Percentiles rank a stretch among this genome's conserved stretches.
These are phyloP conservation scores for Drosophila putrida DNA, from an alignment of 2,888 invertebrate genomes.

Conservation along the genomic window DNA sequence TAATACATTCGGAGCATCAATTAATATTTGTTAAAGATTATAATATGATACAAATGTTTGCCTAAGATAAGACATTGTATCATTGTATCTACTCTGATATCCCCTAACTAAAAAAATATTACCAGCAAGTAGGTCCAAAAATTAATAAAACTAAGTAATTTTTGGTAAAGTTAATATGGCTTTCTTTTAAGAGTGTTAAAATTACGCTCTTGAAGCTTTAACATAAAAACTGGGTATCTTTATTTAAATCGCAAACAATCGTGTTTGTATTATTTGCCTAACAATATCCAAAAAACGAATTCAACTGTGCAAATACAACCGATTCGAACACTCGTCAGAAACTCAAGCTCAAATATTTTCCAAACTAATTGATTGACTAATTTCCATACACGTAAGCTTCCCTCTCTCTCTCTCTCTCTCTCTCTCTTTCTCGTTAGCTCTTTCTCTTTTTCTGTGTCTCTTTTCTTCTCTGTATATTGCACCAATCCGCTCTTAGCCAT, in stretches of 20 bases:
- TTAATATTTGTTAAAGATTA: background rate
- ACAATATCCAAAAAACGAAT: slow-evolving; percentile 3
- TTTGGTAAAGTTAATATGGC: background rate
- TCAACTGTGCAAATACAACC: slow-evolving; percentile 35
- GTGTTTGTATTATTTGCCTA: slow-evolving; percentile 8
- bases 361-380: slow-evolving; percentile 39
- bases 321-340: slow-evolving; percentile 17
- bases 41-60: background rate
- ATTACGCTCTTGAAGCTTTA: background rate
- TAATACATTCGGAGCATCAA: background rate
- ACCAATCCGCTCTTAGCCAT: slow-evolving; percentile 31
- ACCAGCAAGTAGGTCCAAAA: background rate
- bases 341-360: slow-evolving; percentile 46
- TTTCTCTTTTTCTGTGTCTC: background rate
- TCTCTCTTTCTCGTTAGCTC: background rate
- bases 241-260: slow-evolving; percentile 12
- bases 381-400: slow-evolving; percentile 36
- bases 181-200: too few species aligned
- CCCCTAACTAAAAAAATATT: background rate
- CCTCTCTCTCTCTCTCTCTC: background rate
- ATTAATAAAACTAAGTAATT: background rate
- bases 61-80: background rate
- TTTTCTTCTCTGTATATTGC: background rate
- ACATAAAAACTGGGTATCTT: background rate
- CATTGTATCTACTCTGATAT: background rate